These are phyloP conservation scores for Timandra comae DNA, from an alignment of 2,888 invertebrate species.

Conservation along the genomic window DNA sequence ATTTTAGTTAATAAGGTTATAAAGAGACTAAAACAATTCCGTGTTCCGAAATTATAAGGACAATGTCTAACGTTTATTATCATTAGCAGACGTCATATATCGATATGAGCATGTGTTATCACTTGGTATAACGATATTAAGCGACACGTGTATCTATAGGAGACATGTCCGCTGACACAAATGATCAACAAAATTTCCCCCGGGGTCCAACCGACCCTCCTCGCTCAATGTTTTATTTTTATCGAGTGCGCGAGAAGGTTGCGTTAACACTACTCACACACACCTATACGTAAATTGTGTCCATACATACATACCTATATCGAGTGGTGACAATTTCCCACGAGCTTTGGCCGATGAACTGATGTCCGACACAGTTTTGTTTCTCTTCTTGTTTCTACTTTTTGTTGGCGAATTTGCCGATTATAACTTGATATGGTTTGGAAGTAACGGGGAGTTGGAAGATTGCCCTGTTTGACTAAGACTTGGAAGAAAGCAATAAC, in stretches of 20 bases:
- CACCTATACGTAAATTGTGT: slow-evolving; percentile 34
- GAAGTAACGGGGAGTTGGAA: no score
- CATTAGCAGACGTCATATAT: slow-evolving; percentile 16
- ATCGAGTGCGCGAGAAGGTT: slow-evolving; percentile 22
- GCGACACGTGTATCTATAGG: slow-evolving; percentile 32
- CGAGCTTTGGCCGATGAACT: slow-evolving; percentile 25
- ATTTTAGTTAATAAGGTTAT: no score
- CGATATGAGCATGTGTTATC: slow-evolving; percentile 9
- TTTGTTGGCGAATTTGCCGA: no score
- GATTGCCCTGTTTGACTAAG: no score
- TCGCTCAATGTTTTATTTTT: slow-evolving; percentile 39
- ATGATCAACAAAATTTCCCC: slow-evolving; percentile 47
- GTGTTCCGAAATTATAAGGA: no score
- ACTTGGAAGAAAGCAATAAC: no score
- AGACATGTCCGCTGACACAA: slow-evolving; percentile 38
- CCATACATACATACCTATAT: slow-evolving; percentile 2
- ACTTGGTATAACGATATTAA: slow-evolving; percentile 18
- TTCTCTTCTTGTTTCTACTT: neutral
- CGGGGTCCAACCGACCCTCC: slow-evolving; percentile 26
- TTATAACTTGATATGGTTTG: no score
- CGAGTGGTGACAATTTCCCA: slow-evolving; percentile 41
- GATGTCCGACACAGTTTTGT: slow-evolving; percentile 7
- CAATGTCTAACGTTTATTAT: no score
- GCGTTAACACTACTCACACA: slow-evolving; percentile 27
- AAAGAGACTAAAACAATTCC: no score